Evolutionary conservation across 2,113 vertebrate species (phyloP).

Genomic region (Euleptes europaea): DNA sequence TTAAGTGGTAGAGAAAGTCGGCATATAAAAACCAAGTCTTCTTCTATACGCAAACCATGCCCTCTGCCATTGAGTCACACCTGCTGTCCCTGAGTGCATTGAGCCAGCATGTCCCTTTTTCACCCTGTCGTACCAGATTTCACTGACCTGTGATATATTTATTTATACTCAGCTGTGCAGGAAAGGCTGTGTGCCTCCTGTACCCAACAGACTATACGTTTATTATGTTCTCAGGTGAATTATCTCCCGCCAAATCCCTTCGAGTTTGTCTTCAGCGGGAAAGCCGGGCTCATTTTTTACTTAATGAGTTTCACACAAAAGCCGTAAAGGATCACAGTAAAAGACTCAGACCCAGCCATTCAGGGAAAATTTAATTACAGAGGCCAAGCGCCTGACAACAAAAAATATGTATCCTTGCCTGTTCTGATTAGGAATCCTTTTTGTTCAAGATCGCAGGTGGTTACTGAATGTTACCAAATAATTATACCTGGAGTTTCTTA

Average conservation of each 20-base stretch:
- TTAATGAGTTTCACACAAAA: constrained; percentile 59
- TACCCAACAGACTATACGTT: background rate
- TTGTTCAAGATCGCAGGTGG: constrained; percentile 34
- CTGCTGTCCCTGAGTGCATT: background rate
- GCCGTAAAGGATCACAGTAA: constrained; percentile 60
- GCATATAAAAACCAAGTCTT: no score
- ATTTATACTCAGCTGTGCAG: constrained; percentile 31
- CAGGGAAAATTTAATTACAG: constrained; percentile 66
- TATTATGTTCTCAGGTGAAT: constrained; percentile 43
- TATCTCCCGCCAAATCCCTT: constrained; percentile 49
- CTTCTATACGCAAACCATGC: no score
- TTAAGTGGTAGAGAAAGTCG: no score
- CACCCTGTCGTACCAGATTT: background rate
- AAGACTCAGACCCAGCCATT: constrained; percentile 59
- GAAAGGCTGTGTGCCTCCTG: background rate
- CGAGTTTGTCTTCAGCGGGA: constrained; percentile 52
- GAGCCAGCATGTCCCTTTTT: background rate
- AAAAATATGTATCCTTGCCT: background rate
- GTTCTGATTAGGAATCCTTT: constrained; percentile 43
- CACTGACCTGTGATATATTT: constrained; percentile 17
- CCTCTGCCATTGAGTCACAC: no score
- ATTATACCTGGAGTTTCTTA: constrained; percentile 18
- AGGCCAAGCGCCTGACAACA: constrained; percentile 31
- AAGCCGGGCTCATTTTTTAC: constrained; percentile 55
- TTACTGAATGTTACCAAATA: constrained; percentile 28